These are phyloP conservation scores for Poeciliopsis occidentalis DNA, from an alignment of 2,113 vertebrate species.

Conservation along the genomic window DNA sequence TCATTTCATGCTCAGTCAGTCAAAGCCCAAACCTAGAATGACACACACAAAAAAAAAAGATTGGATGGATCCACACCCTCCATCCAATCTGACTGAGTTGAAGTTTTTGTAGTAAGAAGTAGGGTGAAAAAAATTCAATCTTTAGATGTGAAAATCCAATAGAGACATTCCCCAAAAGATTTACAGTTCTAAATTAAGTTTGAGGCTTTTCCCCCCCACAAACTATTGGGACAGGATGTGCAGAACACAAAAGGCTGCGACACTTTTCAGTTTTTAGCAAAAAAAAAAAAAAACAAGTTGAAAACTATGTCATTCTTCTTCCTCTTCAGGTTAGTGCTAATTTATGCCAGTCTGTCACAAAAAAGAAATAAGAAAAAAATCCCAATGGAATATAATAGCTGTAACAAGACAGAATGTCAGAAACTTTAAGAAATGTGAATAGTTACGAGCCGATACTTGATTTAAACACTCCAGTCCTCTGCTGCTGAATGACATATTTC, in stretches of 20 bases:
- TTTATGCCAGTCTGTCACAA: neutral
- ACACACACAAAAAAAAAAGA: no score
- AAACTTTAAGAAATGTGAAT: neutral
- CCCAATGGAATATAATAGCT: neutral
- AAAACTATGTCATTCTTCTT: neutral
- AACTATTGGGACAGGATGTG: no score
- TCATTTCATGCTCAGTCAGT: no score
- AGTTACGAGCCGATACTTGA: neutral
- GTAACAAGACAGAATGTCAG: neutral
- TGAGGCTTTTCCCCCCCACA: no score
- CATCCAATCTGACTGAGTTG: neutral
- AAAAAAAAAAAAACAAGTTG: no score
- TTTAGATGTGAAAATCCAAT: neutral
- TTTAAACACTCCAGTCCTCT: constrained; percentile 29
- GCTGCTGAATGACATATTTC: constrained; percentile 36
- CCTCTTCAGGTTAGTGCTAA: neutral
- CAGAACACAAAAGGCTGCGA: no score
- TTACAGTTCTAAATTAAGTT: neutral
- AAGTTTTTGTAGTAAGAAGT: neutral
- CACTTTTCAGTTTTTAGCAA: no score
- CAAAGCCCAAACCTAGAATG: no score
- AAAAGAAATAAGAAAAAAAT: no score
- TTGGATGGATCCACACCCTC: no score
- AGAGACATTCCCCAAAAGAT: neutral
- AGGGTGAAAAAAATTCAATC: neutral